phyloP scores from a whole-genome alignment of 2,113 vertebrate species.

The Scomber japonicus region DNA sequence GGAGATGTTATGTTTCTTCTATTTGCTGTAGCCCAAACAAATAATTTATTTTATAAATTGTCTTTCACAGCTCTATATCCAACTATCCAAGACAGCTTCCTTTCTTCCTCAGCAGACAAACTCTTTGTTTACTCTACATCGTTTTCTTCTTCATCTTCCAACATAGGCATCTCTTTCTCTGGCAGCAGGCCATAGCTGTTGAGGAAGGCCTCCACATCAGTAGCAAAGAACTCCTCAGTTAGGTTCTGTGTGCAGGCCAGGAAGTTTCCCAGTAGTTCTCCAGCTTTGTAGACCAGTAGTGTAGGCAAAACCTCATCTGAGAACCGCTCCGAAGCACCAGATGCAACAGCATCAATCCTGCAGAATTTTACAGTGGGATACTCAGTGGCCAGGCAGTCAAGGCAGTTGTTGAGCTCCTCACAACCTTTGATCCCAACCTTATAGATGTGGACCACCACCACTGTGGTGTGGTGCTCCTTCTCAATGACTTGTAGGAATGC shows the following conservation, averaged over 20 bases:
- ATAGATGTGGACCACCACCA: constrained; percentile 94
- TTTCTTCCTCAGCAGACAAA: constrained; percentile 20
- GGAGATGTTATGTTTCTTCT: constrained; percentile 16
- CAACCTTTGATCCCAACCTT: constrained; percentile 91
- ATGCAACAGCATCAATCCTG: constrained; percentile 91
- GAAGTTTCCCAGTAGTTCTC: constrained; percentile 96
- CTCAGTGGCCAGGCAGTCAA: constrained; percentile 90
- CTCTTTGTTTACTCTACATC: constrained; percentile 85
- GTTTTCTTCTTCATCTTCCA: constrained; percentile 82
- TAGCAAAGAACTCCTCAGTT: constrained; percentile 93
- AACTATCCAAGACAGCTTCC: constrained; percentile 4
- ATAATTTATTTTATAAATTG: constrained; percentile 29
- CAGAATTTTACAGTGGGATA: constrained; percentile 95
- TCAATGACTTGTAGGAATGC: constrained; percentile 94
- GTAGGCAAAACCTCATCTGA: constrained; percentile 91
- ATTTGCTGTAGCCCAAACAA: constrained; percentile 19
- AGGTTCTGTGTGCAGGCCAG: constrained; percentile 91
- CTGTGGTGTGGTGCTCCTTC: constrained; percentile 92
- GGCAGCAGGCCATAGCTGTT: constrained; percentile 96
- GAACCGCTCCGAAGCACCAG: constrained; percentile 93
- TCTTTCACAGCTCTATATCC: constrained; percentile 36
- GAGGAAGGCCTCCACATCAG: constrained; percentile 94
- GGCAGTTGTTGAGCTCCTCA: constrained; percentile 90
- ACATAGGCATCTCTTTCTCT: constrained; percentile 85
- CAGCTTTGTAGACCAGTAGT: constrained; percentile 94